phyloP scores from a whole-genome alignment of 2,113 vertebrate genomes.

The Bostrychus sinensis region DNA sequence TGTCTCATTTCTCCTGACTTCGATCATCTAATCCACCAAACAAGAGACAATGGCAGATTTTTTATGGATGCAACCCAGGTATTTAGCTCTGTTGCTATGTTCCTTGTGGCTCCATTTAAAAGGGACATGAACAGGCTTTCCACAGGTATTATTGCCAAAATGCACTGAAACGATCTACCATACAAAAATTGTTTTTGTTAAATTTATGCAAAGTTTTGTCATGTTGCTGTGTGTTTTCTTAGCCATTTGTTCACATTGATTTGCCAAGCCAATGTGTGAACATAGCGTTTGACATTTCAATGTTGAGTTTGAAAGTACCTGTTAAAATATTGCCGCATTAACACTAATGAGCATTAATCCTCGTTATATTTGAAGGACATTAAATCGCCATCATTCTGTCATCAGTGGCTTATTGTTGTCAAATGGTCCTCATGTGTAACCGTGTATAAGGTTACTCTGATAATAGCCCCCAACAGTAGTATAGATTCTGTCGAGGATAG shows the following conservation, averaged over 20 bases:
- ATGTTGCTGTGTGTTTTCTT: too few relatives aligned
- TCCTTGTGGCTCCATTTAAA: too few relatives aligned
- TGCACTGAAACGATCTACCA: too few relatives aligned
- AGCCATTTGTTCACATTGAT: background rate
- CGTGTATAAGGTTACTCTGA: constrained; percentile 26
- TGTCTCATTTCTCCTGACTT: too few relatives aligned
- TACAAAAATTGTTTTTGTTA: too few relatives aligned
- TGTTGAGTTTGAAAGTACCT: background rate
- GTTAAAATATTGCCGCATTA: constrained; percentile 12
- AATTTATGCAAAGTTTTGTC: too few relatives aligned
- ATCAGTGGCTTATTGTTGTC: constrained; percentile 17
- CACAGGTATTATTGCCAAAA: too few relatives aligned
- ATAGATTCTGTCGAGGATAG: constrained; percentile 1
- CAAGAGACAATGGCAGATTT: too few relatives aligned
- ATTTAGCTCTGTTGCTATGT: too few relatives aligned
- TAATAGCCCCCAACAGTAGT: constrained; percentile 41
- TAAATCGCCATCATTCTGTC: background rate
- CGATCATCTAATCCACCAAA: too few relatives aligned
- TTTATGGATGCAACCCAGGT: too few relatives aligned
- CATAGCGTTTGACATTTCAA: background rate
- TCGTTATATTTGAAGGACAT: constrained; percentile 15
- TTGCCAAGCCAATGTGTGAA: background rate
- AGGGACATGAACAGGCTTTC: too few relatives aligned
- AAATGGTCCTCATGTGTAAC: constrained; percentile 42
- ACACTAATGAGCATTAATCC: constrained; percentile 16